A percentile compares a stretch with the other conserved stretches of the same genome.
phyloP scores from a whole-genome alignment of 2,113 vertebrate genomes.

The Anolis sagrei region DNA sequence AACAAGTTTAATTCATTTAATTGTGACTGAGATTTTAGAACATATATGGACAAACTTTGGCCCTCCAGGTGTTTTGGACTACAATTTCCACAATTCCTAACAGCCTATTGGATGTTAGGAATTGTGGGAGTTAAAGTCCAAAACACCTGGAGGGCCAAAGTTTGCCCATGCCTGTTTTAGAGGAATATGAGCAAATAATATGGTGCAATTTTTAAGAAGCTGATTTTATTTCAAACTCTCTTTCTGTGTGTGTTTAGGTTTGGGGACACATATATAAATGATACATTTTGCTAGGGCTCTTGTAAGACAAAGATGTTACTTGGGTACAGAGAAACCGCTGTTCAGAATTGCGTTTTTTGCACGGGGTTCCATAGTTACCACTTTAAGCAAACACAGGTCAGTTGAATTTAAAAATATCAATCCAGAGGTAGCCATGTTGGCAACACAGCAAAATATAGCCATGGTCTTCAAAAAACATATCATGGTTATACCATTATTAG shows the following conservation, averaged over 20 bases:
- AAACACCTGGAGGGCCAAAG: too few species aligned
- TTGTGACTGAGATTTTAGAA: conserved; percentile 31
- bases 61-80: too few species aligned
- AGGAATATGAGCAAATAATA: neutral
- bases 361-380: neutral
- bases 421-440: neutral
- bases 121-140: too few species aligned
- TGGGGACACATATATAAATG: neutral
- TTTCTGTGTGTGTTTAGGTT: conserved; percentile 4
- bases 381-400: neutral
- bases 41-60: too few species aligned
- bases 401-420: conserved; percentile 36
- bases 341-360: neutral
- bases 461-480: too few species aligned
- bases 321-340: neutral
- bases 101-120: too few species aligned
- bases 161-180: too few species aligned
- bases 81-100: too few species aligned
- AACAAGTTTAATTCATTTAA: neutral
- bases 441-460: too few species aligned
- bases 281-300: conserved; percentile 20
- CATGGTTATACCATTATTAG: too few species aligned
- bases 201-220: conserved; percentile 24
- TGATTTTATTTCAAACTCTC: conserved; percentile 40
- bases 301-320: conserved; percentile 31